Percentiles rank a stretch among this genome's conserved stretches.
phyloP scores from a whole-genome alignment of 2,888 invertebrate species.

The Atethmia centrago region DNA sequence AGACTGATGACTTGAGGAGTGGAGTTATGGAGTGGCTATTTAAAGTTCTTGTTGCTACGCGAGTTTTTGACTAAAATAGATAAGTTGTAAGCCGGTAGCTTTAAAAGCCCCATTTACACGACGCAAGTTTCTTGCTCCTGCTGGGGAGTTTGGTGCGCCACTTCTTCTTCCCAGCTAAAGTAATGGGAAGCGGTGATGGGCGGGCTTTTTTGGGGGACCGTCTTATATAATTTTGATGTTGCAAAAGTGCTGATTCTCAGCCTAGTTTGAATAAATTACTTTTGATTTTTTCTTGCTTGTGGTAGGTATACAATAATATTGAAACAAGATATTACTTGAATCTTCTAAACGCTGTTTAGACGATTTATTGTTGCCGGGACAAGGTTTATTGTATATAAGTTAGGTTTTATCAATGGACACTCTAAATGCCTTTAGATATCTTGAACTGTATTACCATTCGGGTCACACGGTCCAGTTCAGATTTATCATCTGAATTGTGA shows the following conservation, averaged over 20 bases:
- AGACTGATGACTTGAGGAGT: slow-evolving; percentile 50
- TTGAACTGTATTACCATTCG: neutral
- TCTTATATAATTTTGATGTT: no score
- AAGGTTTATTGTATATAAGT: neutral
- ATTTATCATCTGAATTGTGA: neutral
- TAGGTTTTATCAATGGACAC: no score
- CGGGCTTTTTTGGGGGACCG: no score
- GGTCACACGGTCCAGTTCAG: neutral
- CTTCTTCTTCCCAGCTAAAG: no score
- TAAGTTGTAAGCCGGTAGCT: neutral
- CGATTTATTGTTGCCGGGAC: no score
- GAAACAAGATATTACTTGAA: neutral
- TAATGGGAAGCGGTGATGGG: no score
- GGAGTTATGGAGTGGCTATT: slow-evolving; percentile 5
- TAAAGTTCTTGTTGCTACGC: neutral
- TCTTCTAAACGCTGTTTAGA: neutral
- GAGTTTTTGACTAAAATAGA: neutral
- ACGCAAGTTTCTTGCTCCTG: neutral
- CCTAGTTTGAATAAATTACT: no score
- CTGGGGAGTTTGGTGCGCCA: no score
- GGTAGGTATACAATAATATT: no score
- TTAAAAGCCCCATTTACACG: neutral
- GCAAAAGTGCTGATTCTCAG: no score
- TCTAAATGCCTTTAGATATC: neutral
- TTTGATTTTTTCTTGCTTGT: no score